Percentiles rank a stretch among this genome's conserved stretches.
phyloP scores from a whole-genome alignment of 2,888 invertebrate species.

The Cephus spinipes region DNA sequence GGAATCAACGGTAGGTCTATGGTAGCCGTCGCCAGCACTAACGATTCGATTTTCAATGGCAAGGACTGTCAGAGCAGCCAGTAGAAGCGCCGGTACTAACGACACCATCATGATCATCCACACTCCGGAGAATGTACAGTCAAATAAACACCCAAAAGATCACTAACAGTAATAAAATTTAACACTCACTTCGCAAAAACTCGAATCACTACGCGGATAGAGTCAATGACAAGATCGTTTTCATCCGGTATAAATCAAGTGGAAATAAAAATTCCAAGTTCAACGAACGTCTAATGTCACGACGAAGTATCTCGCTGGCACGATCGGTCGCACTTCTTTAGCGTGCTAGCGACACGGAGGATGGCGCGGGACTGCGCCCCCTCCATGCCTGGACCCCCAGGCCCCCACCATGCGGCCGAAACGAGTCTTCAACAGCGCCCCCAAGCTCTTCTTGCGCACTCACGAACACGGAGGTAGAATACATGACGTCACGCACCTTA shows the following conservation, averaged over 20 bases:
- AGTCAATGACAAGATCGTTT: neutral
- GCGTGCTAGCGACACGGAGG: conserved; percentile 57
- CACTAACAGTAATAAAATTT: neutral
- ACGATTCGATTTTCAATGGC: neutral
- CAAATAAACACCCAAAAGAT: neutral
- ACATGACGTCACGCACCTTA: conserved; percentile 37
- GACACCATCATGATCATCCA: neutral
- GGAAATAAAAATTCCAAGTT: neutral
- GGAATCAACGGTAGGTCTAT: conserved; percentile 46
- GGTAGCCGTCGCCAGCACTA: neutral
- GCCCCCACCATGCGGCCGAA: conserved; percentile 45
- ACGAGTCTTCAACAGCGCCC: conserved; percentile 44
- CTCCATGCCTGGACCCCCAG: conserved; percentile 51
- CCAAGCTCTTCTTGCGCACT: conserved; percentile 31
- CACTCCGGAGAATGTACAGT: neutral
- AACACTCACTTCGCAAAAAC: neutral
- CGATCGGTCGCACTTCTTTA: conserved; percentile 1
- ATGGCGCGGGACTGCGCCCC: conserved; percentile 62
- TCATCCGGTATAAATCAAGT: neutral
- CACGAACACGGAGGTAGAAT: conserved; percentile 23
- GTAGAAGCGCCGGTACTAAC: neutral
- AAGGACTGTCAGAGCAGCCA: neutral
- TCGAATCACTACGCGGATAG: neutral
- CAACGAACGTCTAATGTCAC: neutral
- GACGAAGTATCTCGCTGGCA: neutral